Conservation (phyloP, 1,140 invertebrate species). For the Nautilus pompilius region DNA sequence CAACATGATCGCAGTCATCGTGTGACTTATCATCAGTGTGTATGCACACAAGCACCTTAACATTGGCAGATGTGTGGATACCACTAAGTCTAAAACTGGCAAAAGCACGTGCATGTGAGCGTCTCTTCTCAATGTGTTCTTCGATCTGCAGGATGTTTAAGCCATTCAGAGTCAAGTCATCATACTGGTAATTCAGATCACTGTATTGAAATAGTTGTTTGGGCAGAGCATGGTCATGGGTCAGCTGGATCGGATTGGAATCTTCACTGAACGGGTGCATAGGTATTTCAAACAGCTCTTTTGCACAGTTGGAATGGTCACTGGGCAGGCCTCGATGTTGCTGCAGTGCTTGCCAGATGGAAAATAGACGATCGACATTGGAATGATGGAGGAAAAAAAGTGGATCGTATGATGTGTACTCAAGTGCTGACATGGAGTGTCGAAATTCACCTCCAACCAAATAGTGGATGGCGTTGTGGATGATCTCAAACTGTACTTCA, state of each 20-base stretch:
- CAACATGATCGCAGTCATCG: conserved; percentile 10
- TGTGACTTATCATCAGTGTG: conserved; percentile 1
- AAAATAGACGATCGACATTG: conserved; percentile 21
- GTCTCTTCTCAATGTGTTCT: conserved; percentile 9
- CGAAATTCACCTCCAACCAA: conserved; percentile 21
- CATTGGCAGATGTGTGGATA: conserved; percentile 18
- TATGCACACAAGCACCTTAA: conserved; percentile 14
- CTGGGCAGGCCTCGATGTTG: conserved; percentile 12
- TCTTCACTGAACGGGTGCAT: conserved; percentile 21
- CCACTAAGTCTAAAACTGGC: conserved; percentile 19
- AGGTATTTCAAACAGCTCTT: conserved; percentile 1
- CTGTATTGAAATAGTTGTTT: not conserved
- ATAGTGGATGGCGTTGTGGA: conserved; percentile 28
- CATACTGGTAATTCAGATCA: conserved; percentile 12
- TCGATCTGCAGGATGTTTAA: conserved; percentile 9
- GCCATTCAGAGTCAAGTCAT: conserved; percentile 20
- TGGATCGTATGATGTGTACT: conserved; percentile 27
- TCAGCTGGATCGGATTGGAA: conserved; percentile 16
- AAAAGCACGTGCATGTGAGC: conserved; percentile 9
- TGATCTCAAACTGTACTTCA: conserved; percentile 27
- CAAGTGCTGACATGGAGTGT: conserved; percentile 22
- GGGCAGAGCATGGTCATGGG: conserved; percentile 7
- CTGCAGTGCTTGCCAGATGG: conserved; percentile 20
- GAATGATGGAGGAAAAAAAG: conserved; percentile 12
- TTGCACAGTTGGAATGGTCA: conserved; percentile 13